Conservation (phyloP, 2,888 invertebrate species). For the Priocnemis perturbator region DNA sequence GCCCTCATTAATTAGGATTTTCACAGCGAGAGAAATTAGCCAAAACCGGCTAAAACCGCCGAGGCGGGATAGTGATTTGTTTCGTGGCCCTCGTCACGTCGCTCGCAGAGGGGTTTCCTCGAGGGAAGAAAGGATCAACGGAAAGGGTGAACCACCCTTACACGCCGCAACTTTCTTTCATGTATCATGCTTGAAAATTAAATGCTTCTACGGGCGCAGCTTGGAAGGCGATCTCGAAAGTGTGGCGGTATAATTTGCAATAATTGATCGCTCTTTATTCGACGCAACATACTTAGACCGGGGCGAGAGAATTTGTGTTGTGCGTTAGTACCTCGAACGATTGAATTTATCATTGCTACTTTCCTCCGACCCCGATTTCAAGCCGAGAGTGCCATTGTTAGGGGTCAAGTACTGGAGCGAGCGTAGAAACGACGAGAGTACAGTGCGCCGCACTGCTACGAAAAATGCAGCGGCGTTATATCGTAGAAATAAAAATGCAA, state of each 20-base stretch:
- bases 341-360: constrained; percentile 3
- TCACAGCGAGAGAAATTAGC: constrained; percentile 52
- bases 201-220: too few species aligned
- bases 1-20: constrained; percentile 67
- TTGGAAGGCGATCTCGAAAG: too few species aligned
- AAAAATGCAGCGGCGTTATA: neutral
- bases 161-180: neutral
- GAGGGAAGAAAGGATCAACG: constrained; percentile 1
- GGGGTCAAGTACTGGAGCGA: neutral
- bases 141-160: constrained; percentile 3
- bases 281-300: too few species aligned
- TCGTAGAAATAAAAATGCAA: constrained; percentile 7
- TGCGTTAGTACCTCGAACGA: neutral
- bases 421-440: constrained; percentile 1
- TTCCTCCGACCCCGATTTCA: constrained; percentile 4
- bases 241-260: too few species aligned
- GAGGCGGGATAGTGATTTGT: constrained; percentile 46
- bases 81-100: constrained; percentile 30
- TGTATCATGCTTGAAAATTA: too few species aligned
- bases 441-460: neutral
- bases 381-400: neutral
- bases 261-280: too few species aligned
- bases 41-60: constrained; percentile 46
- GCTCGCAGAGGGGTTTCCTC: neutral
- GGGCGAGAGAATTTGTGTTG: too few species aligned